Base-by-base conservation (phyloP, 1,140 invertebrate species). In the Zelostemma sp. region DNA sequence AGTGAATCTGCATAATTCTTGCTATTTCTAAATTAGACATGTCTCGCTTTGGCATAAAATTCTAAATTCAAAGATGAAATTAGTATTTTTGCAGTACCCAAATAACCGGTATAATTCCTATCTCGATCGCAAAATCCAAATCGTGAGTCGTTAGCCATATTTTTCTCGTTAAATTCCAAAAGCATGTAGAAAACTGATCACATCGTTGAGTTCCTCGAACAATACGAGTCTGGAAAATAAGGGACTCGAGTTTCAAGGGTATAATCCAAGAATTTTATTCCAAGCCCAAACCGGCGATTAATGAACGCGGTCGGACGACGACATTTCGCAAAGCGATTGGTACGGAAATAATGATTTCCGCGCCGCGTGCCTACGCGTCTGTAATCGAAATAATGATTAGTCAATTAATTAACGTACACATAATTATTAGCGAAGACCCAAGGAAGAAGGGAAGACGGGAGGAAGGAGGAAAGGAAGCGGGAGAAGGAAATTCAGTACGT, bases 351-450 rank as follows among this genome's bases (percentile, higher is more conserved):
- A 82, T 78, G 78, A 82, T 76, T 74, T 66, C 62, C 54, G 25
- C 64, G 43, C 73, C 70, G 64, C 49, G 43, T 38, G 57, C 38
- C 54, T 62, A 43, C 33, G 60, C 68, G 72, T 57, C 62, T 56
- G 73, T 75, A 78, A 77, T 78, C 68, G 75, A 76, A 78, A 77
- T 78, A 81, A 82, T 80, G 80, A 84, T 85, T 84, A 84, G 82
- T 84, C 81, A 81, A 84, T 84, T 85, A 81, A 85, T 84, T 80
- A 82, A 79, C 77, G 83, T 80, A 79, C 77, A 77, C 80, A 81
- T 82, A 84, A 84, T 84, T 84, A 85, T 82, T 75, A 83, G 70
- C 70, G 79, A 82, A 76, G 76, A 78, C 57, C 61, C 62, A 67
- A 63, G 21, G 57, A 67, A 73, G 40, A 43, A 14, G 43, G 38